Evolutionary conservation across 2,113 vertebrate genomes (phyloP).

Genomic region (Saguinus midas): DNA sequence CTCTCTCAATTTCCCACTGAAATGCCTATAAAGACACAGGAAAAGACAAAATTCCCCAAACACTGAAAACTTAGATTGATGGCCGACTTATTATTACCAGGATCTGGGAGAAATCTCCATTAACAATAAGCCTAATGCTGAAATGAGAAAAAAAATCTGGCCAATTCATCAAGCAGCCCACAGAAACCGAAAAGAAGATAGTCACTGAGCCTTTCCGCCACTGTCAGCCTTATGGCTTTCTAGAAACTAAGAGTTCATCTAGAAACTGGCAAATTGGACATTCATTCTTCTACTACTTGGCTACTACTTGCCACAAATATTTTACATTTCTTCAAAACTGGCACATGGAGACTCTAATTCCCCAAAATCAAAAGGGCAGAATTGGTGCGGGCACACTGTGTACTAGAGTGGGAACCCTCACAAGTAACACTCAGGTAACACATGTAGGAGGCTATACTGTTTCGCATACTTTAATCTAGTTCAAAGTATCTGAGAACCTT

Average conservation of each 20-base stretch:
- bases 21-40: conserved; percentile 22
- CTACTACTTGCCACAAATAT: background rate
- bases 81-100: background rate
- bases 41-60: conserved; percentile 38
- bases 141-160: background rate
- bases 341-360: background rate
- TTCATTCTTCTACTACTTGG: background rate
- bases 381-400: background rate
- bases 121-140: background rate
- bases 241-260: background rate
- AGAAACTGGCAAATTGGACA: background rate
- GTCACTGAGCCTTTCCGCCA: background rate
- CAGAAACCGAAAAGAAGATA: background rate
- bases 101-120: conserved; percentile 34
- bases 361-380: background rate
- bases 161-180: background rate
- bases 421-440: conserved; percentile 6
- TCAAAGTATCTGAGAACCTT: background rate
- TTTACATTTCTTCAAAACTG: no score
- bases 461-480: background rate
- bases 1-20: background rate
- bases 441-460: background rate
- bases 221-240: background rate
- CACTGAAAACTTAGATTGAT: conserved; percentile 37
- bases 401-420: background rate